Base-by-base conservation (phyloP, 2,113 vertebrate genomes). In the Pteruthius melanotis region DNA sequence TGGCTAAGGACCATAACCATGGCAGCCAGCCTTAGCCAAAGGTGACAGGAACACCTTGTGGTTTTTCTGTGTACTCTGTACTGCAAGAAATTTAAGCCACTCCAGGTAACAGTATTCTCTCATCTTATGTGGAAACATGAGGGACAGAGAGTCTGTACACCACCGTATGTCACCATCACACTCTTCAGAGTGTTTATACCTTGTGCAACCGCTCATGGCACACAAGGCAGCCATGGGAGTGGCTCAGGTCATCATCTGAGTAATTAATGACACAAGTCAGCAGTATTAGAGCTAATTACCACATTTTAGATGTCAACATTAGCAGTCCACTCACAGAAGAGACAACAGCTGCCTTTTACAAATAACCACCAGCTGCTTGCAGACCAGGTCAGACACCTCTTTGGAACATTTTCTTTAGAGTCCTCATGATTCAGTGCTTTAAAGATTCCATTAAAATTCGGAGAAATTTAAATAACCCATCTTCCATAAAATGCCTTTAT, bases 141-240 rank as follows among this genome's bases (percentile, higher is more conserved):
- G 23, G 14, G 13, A 23, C 31, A 61, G 37, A 5, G 5, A 72
- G 16, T 50, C n/a, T 39, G 35, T 19, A 65, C 20, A 26, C 4
- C 26, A 59, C 42, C 19, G 22, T 5, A 42, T 4, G 9, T 6
- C 30, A 35, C 16, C 24, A 54, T 2, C 11, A 24, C 20, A 39
- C 9, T 42, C 40, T 10, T 28, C 5, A 5, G 28, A 70, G 49
- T 4, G 19, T 57, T 82, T 39, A 2, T 8, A 66, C 15, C 21
- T 57, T 40, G 19, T 9, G 5, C 80, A 66, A 40, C 15, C 11
- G 7, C 27, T 78, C 35, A 28, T 1, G 2, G 79, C 64, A 81
- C 15, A 17, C 7, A 13, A 7, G 8, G 2, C 0, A 1, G 68
- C 69, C 31, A 23, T 1, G 9, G 72, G 44, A 89, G 31, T 31